A percentile compares a stretch with the other conserved stretches of the same genome.
Conservation (phyloP, 2,797 vertebrate genomes). For the Anguilla marmorata region DNA sequence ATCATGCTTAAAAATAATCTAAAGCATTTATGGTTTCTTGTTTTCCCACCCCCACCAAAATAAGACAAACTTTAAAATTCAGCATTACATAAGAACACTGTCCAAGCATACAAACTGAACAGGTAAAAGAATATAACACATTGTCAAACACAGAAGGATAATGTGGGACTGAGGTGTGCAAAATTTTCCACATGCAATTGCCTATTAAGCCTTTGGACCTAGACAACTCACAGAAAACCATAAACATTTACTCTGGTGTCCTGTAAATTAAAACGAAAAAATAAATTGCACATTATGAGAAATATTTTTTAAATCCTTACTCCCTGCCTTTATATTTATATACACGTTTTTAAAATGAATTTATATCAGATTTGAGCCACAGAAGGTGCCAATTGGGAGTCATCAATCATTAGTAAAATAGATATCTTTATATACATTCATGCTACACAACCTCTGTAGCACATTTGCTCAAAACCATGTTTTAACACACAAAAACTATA, state of each 20-base stretch:
- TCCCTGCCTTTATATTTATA: conserved; percentile 21
- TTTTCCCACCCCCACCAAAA: not conserved
- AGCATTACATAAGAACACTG: not conserved
- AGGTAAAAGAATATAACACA: not conserved
- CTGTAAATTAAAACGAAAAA: conserved; percentile 10
- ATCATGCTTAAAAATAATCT: not conserved
- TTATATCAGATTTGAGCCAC: not conserved
- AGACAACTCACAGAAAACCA: conserved; percentile 5
- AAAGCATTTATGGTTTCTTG: not conserved
- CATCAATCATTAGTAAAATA: conserved; percentile 34
- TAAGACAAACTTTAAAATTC: not conserved
- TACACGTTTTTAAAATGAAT: conserved; percentile 8
- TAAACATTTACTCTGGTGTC: conserved; percentile 13
- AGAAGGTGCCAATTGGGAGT: conserved; percentile 25
- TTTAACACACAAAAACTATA: not conserved
- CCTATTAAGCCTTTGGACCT: not conserved
- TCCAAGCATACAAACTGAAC: not conserved
- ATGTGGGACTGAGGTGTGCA: not conserved
- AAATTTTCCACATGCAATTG: not conserved
- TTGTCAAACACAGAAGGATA: not conserved
- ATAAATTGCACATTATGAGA: conserved; percentile 15
- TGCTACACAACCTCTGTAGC: conserved; percentile 32
- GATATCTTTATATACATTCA: conserved; percentile 27
- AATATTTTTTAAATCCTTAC: not conserved
- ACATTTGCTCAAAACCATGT: conserved; percentile 8